phyloP scores from a whole-genome alignment of 2,888 invertebrate genomes.

The Pecten maximus region DNA sequence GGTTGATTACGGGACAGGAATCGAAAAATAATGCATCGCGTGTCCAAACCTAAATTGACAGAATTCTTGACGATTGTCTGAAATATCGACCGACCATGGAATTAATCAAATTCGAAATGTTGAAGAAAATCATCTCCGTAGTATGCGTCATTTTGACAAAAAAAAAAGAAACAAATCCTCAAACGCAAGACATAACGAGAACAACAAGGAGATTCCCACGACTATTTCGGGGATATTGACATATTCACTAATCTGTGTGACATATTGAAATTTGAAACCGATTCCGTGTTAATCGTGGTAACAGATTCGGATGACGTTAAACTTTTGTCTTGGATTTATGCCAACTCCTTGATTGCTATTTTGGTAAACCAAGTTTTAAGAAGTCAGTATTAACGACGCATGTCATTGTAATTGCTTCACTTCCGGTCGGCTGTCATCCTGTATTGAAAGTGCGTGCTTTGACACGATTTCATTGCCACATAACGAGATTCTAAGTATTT shows the following conservation, averaged over 20 bases:
- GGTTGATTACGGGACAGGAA: no score
- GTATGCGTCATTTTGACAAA: neutral
- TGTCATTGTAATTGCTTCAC: neutral
- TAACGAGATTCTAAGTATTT: neutral
- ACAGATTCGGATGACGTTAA: neutral
- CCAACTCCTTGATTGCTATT: neutral
- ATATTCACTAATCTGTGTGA: neutral
- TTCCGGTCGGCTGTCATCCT: neutral
- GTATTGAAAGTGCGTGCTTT: neutral
- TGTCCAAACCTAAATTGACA: neutral
- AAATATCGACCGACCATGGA: neutral
- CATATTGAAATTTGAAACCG: neutral
- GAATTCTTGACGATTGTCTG: neutral
- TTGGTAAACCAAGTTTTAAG: neutral
- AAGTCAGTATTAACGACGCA: neutral
- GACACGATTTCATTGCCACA: neutral
- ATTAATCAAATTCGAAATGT: neutral
- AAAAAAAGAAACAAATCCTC: neutral
- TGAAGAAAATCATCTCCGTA: neutral
- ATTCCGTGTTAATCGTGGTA: neutral
- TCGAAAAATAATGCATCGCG: no score
- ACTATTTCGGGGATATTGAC: neutral
- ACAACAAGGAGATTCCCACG: neutral
- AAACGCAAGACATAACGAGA: neutral
- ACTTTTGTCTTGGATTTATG: neutral